phyloP scores from a whole-genome alignment of 2,113 vertebrate genomes.

The Oplegnathus fasciatus region DNA sequence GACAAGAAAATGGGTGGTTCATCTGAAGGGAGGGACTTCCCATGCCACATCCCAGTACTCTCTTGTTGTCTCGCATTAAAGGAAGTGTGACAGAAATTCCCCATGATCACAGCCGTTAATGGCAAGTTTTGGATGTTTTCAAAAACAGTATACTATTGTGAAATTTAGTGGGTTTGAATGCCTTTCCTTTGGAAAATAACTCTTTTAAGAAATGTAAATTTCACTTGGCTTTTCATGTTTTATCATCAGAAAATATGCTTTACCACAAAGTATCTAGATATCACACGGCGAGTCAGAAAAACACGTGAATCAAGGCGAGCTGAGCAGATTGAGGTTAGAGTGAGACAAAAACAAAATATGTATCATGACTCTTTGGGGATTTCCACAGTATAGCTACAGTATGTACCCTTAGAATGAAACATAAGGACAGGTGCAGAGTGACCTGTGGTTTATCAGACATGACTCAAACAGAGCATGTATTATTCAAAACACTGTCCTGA shows the following conservation, averaged over 20 bases:
- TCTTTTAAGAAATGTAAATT: not conserved
- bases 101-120: not conserved
- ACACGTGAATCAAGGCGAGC: constrained; percentile 28
- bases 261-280: constrained; percentile 9
- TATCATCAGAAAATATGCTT: constrained; percentile 11
- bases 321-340: constrained; percentile 35
- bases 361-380: constrained; percentile 69
- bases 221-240: not conserved
- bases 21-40: constrained; percentile 76
- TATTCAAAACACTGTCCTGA: constrained; percentile 37
- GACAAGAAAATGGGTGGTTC: constrained; percentile 1
- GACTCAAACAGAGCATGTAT: constrained; percentile 40
- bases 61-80: not conserved
- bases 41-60: constrained; percentile 52
- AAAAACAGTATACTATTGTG: constrained; percentile 30
- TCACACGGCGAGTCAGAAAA: constrained; percentile 48
- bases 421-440: constrained; percentile 64
- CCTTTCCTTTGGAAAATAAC: not conserved
- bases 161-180: not conserved
- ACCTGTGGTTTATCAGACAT: constrained; percentile 40
- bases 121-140: not conserved
- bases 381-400: constrained; percentile 56
- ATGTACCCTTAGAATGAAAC: constrained; percentile 31
- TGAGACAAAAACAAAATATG: constrained; percentile 66
- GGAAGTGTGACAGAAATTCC: constrained; percentile 42